These are phyloP conservation scores for Chrysolina haemoptera DNA, from an alignment of 2,888 invertebrate genomes.

Conservation along the genomic window DNA sequence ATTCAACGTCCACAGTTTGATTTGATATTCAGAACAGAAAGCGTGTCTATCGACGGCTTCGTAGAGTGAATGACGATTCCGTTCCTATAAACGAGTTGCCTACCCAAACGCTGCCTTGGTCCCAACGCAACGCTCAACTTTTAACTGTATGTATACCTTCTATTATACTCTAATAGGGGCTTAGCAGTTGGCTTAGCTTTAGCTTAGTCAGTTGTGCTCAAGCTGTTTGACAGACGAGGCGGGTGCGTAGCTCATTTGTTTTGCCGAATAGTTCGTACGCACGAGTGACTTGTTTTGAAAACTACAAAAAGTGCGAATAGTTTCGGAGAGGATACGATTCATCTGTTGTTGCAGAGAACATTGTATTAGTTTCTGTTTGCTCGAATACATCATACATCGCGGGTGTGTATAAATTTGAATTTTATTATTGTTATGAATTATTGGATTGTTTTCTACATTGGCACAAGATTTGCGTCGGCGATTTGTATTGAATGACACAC, in stretches of 20 bases:
- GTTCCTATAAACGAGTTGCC: constrained; percentile 14
- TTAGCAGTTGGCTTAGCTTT: constrained; percentile 21
- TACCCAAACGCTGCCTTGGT: constrained; percentile 21
- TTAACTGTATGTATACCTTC: constrained; percentile 20
- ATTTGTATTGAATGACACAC: constrained; percentile 51
- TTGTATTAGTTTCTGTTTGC: constrained; percentile 4
- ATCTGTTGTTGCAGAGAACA: constrained; percentile 10
- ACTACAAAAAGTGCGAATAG: constrained; percentile 22
- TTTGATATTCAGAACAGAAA: constrained; percentile 23
- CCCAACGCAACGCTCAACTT: constrained; percentile 18
- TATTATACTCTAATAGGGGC: constrained; percentile 21
- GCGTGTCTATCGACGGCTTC: constrained; percentile 21
- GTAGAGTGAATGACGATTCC: constrained; percentile 19
- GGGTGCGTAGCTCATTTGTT: constrained; percentile 18
- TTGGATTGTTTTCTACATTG: constrained; percentile 33
- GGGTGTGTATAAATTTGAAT: constrained; percentile 11
- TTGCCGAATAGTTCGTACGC: constrained; percentile 22
- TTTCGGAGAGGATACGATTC: background rate
- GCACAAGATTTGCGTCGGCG: constrained; percentile 48
- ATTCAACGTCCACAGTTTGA: constrained; percentile 19
- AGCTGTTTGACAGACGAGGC: constrained; percentile 17
- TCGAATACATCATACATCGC: constrained; percentile 1
- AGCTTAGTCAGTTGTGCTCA: constrained; percentile 27
- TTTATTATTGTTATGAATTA: constrained; percentile 18
- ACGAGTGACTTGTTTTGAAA: constrained; percentile 24